phyloP scores from a whole-genome alignment of 2,797 vertebrate genomes.

The Pteropus rufus region DNA sequence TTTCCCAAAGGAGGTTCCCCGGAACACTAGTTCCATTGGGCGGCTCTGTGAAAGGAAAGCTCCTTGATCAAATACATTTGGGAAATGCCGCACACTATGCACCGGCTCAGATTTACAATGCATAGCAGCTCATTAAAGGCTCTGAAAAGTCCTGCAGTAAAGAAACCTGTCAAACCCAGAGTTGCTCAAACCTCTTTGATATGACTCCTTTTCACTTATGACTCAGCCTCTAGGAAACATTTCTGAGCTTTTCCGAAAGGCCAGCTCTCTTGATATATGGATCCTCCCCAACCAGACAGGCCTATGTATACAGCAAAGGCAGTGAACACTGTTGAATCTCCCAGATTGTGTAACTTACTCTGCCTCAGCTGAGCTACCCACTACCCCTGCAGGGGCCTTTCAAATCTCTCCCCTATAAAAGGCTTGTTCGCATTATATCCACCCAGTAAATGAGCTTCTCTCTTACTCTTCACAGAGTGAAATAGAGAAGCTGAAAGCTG shows the following conservation, averaged over 20 bases:
- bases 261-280: background rate
- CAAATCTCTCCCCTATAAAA: background rate
- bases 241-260: background rate
- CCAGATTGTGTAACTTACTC: background rate
- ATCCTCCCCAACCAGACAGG: background rate
- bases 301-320: background rate
- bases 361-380: background rate
- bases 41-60: background rate
- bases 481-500: slow-evolving; percentile 95
- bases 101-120: background rate
- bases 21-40: fast-evolving
- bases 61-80: no score
- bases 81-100: background rate
- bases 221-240: background rate
- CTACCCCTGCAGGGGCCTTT: background rate
- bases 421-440: fast-evolving
- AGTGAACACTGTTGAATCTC: background rate
- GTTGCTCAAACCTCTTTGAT: background rate
- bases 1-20: background rate
- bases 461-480: slow-evolving; percentile 85
- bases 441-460: background rate
- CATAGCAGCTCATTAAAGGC: background rate
- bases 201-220: background rate
- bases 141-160: background rate
- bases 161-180: background rate